A percentile compares a stretch with the other conserved stretches of the same genome.
phyloP scores from a whole-genome alignment of 2,888 invertebrate species.

The Phragmatobia fuliginosa region DNA sequence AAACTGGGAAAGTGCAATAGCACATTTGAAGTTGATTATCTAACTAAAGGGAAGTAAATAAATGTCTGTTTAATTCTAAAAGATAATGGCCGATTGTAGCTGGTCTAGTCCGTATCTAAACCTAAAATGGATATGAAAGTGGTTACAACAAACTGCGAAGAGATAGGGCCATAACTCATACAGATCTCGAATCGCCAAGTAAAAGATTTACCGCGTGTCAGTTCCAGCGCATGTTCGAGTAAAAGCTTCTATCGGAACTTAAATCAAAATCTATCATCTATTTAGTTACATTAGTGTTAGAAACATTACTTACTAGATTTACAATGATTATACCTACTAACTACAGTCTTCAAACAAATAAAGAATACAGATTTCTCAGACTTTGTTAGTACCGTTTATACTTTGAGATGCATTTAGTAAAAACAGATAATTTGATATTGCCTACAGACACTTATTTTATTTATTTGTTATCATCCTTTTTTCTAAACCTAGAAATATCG shows the following conservation, averaged over 20 bases:
- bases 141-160: constrained; percentile 56
- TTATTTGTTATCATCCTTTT: no score
- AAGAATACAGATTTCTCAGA: not conserved
- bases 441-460: no score
- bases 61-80: constrained; percentile 36
- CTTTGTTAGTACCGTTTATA: no score
- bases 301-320: not conserved
- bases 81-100: constrained; percentile 48
- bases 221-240: constrained; percentile 50
- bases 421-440: no score
- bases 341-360: not conserved
- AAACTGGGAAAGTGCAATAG: constrained; percentile 2
- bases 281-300: not conserved
- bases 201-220: constrained; percentile 57
- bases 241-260: constrained; percentile 37
- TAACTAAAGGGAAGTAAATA: constrained; percentile 35
- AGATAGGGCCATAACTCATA: constrained; percentile 70
- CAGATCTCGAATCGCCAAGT: constrained; percentile 71
- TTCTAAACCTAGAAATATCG: not conserved
- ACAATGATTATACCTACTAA: not conserved
- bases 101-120: constrained; percentile 61
- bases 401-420: no score
- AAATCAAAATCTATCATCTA: constrained; percentile 5
- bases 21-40: constrained; percentile 4
- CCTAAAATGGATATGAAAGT: constrained; percentile 82